Percentiles rank a stretch among this genome's conserved stretches.
Conservation (phyloP, 2,888 invertebrate species). For the Dascillus cervinus region DNA sequence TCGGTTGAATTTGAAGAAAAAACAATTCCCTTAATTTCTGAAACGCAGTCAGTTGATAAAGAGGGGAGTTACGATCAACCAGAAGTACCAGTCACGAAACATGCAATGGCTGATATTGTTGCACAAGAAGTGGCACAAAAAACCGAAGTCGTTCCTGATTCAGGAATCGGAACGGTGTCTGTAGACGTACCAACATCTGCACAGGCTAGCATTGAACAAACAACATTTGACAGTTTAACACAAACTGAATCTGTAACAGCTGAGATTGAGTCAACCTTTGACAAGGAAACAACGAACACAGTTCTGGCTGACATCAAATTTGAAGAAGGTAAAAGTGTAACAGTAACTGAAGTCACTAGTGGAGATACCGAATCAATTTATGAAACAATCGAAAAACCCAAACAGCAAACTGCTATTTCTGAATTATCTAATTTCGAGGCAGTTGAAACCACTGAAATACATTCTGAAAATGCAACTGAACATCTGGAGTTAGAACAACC, state of each 20-base stretch:
- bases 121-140: constrained; percentile 42
- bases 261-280: constrained; percentile 41
- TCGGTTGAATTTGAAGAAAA: constrained; percentile 40
- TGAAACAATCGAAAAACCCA: constrained; percentile 32
- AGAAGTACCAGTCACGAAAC: constrained; percentile 32
- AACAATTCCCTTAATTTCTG: constrained; percentile 42
- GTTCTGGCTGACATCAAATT: constrained; percentile 41
- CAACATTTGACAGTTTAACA: constrained; percentile 41
- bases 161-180: constrained; percentile 23
- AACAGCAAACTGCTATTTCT: constrained; percentile 32
- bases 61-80: constrained; percentile 34
- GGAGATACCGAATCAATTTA: constrained; percentile 43
- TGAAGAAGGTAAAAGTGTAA: constrained; percentile 40
- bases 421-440: constrained; percentile 41
- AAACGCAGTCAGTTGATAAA: constrained; percentile 45
- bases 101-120: constrained; percentile 32
- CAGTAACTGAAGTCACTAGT: constrained; percentile 44
- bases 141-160: constrained; percentile 37
- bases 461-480: constrained; percentile 37
- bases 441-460: constrained; percentile 44
- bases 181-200: constrained; percentile 34
- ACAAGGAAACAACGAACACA: constrained; percentile 34
- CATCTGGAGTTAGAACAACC: constrained; percentile 35
- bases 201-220: constrained; percentile 43
- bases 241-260: constrained; percentile 37